Conservation (phyloP, 2,797 vertebrate species). For the Anabacerthia variegaticeps region DNA sequence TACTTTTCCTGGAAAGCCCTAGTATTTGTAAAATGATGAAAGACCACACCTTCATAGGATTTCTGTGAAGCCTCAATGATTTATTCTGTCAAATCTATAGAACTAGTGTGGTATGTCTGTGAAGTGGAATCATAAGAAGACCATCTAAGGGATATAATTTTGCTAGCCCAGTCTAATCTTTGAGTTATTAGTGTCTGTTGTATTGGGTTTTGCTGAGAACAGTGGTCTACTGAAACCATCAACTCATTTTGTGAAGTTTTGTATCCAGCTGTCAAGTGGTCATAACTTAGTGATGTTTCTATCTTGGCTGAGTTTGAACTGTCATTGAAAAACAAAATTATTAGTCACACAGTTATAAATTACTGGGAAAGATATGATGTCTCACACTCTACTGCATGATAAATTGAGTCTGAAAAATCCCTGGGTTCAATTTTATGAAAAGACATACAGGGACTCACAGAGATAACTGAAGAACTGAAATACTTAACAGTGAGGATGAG, state of each 20-base stretch:
- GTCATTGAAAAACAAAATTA: not conserved
- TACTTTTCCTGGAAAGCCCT: not conserved
- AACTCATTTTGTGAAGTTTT: not conserved
- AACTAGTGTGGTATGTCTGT: not conserved
- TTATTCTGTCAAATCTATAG: not conserved
- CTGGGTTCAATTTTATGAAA: not conserved
- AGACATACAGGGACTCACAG: not conserved
- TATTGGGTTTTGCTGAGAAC: not conserved
- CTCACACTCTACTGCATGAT: not conserved
- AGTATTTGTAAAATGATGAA: not conserved
- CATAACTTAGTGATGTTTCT: not conserved
- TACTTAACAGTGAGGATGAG: not conserved
- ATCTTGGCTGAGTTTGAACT: not conserved
- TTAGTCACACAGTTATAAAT: not conserved
- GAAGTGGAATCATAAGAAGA: not conserved
- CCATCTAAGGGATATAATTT: not conserved
- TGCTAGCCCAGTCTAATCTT: not conserved
- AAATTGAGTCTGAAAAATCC: constrained; percentile 1
- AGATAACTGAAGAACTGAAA: not conserved
- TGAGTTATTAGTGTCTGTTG: not conserved
- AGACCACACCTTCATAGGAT: not conserved
- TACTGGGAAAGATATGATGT: not conserved
- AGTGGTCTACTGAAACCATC: not conserved
- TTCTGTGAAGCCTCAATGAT: not conserved
- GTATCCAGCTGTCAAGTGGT: not conserved